Evolutionary conservation across 1,140 invertebrate species (phyloP).

Genomic region (Atta texana): DNA sequence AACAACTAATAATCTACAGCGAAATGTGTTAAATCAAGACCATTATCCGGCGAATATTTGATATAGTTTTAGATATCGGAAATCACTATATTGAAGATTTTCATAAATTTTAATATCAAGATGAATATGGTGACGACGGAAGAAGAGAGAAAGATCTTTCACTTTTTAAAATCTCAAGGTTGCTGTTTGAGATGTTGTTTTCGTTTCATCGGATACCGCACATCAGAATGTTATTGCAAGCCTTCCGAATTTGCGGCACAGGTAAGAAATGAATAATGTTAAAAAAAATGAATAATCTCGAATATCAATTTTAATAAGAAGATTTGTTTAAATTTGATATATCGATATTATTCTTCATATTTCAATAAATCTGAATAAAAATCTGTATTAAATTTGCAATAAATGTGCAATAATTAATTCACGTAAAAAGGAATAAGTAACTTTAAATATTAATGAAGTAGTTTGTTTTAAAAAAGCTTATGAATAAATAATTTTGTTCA

Average conservation of each 20-base stretch:
- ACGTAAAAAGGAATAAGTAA: not conserved
- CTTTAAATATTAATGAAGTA: not conserved
- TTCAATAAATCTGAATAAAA: too few species aligned
- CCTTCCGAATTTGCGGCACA: slow-evolving; percentile 80
- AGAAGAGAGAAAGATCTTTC: slow-evolving; percentile 79
- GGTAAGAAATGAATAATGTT: slow-evolving; percentile 73
- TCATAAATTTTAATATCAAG: not conserved
- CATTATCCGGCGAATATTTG: too few species aligned
- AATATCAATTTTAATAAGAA: not conserved
- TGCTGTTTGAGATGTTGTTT: slow-evolving; percentile 87
- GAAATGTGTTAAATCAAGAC: too few species aligned
- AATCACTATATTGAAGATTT: not conserved
- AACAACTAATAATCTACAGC: too few species aligned
- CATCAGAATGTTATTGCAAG: slow-evolving; percentile 83
- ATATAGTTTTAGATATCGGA: not conserved
- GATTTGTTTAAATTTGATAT: not conserved
- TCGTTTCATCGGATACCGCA: slow-evolving; percentile 85
- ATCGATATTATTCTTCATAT: too few species aligned
- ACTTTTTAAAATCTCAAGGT: slow-evolving; percentile 81
- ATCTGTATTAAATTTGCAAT: not conserved
- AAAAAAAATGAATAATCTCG: slow-evolving; percentile 8
- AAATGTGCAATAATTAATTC: not conserved
- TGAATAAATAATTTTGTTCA: slow-evolving; percentile 1
- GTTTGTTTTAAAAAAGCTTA: not conserved
- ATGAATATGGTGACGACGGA: slow-evolving; percentile 60